Conservation (phyloP, 2,797 vertebrate genomes). For the Rhincodon typus region DNA sequence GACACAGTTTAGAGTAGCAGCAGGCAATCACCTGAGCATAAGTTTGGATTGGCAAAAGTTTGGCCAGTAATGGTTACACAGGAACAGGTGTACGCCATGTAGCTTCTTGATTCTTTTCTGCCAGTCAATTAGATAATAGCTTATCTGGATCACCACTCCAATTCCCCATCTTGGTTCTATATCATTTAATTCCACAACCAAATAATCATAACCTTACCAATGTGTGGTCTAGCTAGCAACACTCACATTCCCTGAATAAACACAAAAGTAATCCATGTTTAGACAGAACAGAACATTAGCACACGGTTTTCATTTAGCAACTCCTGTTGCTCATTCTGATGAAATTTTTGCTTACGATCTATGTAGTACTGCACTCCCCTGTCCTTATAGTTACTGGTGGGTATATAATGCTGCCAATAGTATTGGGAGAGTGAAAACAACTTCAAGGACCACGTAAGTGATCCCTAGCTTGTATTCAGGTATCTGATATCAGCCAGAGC, state of each 20-base stretch:
- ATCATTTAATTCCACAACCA: too few species aligned
- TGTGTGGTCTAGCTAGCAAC: too few species aligned
- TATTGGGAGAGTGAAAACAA: neutral
- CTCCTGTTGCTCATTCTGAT: neutral
- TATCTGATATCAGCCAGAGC: neutral
- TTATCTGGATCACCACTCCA: neutral
- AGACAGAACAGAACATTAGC: neutral
- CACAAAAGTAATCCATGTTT: neutral
- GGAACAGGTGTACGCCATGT: too few species aligned
- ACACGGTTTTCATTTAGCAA: too few species aligned
- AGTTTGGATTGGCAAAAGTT: neutral
- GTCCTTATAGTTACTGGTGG: neutral
- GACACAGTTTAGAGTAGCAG: neutral
- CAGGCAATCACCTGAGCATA: neutral
- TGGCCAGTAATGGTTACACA: neutral
- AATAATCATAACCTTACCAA: too few species aligned
- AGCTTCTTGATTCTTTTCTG: neutral
- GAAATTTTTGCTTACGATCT: neutral
- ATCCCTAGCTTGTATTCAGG: neutral
- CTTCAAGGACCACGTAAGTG: neutral
- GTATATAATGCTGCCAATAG: neutral
- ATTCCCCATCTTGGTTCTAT: too few species aligned
- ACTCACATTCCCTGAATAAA: neutral
- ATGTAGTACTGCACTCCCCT: neutral
- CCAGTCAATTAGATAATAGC: neutral